Evolutionary conservation across 2,888 invertebrate genomes (phyloP), one percentile per base, ranked within the genome.

Genomic region (Ariolimax columbianus): DNA sequence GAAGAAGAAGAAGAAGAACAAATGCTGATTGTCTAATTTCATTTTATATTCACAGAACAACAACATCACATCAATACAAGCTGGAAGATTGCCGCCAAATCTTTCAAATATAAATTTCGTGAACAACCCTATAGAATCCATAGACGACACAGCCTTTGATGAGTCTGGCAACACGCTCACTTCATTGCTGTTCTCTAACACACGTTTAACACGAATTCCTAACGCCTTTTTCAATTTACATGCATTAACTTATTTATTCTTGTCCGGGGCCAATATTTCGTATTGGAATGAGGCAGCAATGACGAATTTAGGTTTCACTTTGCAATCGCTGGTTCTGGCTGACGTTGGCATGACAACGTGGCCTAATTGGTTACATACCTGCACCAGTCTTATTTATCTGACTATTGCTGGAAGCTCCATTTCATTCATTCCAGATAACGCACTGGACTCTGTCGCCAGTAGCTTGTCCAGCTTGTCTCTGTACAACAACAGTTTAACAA

Each of bases 361-460:
- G 80, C 80, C 80, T 7, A 6, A 6, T 23, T 80, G 80, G 80
- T 33, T 80, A 17, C 66, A 68, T 2, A 51, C 43, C 19, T 80
- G 68, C 26, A 14, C 78, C 9, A 1, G 26, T 4, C 26, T 78
- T 2, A 63, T n/a, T 7, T 17, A 59, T 11, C n/a, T 78, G 17
- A 40, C 23, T 0, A 40, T 78, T 4, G 26, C 7, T 11, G 26
- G 4, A 7, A 38, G 26, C n/a, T 40, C 19, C 7, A 63, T 78
- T 26, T 63, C 59, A 7, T 3, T 19, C n/a, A 63, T 78, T 11
- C 78, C 78, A 9, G 63, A 78, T 4, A n/a, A 78, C n/a, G 78
- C 26, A 7, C 26, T 78, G 19, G 40, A n/a, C 6, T 19, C 7
- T 0, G 3, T 79, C 0, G 19, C 36, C 38, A n/a, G 7, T 33